Conservation (phyloP, 2,797 vertebrate species). For the Holocentrus rufus region DNA sequence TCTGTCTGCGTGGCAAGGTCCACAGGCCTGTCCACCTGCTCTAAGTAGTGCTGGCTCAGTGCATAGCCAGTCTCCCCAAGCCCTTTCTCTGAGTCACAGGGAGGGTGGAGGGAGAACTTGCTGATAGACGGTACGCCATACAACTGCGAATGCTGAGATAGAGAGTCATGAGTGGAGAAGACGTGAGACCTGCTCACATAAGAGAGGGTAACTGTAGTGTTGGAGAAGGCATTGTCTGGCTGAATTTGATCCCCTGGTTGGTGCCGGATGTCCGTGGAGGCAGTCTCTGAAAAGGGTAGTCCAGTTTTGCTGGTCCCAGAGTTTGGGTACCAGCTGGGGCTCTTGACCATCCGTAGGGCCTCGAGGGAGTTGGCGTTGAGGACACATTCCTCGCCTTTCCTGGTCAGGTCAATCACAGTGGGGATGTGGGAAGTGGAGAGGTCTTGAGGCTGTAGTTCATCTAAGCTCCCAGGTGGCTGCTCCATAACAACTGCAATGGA, state of each 20-base stretch:
- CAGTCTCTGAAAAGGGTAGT: conserved; percentile 65
- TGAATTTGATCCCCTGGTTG: conserved; percentile 77
- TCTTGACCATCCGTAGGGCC: conserved; percentile 68
- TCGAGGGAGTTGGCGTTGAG: conserved; percentile 67
- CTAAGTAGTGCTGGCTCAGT: conserved; percentile 72
- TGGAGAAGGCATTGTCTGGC: conserved; percentile 82
- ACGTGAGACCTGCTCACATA: conserved; percentile 85
- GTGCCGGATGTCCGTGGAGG: conserved; percentile 55
- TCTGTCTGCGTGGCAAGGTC: conserved; percentile 67
- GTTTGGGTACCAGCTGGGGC: conserved; percentile 74
- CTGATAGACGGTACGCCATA: conserved; percentile 73
- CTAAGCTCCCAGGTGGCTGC: conserved; percentile 76
- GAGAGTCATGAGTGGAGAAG: conserved; percentile 72
- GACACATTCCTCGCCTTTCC: conserved; percentile 72
- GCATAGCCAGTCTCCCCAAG: conserved; percentile 54
- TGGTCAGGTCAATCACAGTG: conserved; percentile 74
- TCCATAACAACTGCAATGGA: conserved; percentile 83
- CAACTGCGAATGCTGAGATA: conserved; percentile 68
- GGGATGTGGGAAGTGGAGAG: conserved; percentile 74
- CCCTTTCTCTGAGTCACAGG: conserved; percentile 67
- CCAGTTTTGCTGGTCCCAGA: conserved; percentile 61
- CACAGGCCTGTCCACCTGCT: conserved; percentile 64
- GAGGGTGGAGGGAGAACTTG: conserved; percentile 73
- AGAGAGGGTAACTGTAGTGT: conserved; percentile 85
- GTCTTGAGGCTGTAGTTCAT: conserved; percentile 83